These are phyloP conservation scores for Idaea dimidiata DNA, from an alignment of 2,888 invertebrate species.

Conservation along the genomic window DNA sequence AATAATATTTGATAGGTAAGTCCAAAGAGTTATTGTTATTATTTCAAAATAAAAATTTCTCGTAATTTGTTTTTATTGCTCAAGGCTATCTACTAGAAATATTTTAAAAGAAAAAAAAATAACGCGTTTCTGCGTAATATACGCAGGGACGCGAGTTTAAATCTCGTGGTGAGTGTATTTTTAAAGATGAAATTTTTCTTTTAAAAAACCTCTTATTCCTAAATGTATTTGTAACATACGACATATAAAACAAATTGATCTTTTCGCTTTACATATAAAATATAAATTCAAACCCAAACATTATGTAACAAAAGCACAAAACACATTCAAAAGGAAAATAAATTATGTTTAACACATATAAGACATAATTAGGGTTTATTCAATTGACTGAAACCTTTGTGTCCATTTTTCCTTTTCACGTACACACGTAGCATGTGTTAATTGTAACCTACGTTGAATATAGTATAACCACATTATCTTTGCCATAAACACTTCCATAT, in stretches of 20 bases:
- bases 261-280: neutral
- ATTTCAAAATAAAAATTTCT: too few relatives aligned
- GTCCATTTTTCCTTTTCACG: neutral
- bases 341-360: neutral
- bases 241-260: neutral
- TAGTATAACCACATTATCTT: neutral
- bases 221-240: too few relatives aligned
- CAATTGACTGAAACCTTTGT: neutral
- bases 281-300: neutral
- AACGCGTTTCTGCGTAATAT: too few relatives aligned
- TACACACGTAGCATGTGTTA: neutral
- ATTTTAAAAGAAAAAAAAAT: too few relatives aligned
- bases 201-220: too few relatives aligned
- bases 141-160: too few relatives aligned
- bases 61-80: too few relatives aligned
- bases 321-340: neutral
- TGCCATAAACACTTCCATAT: neutral
- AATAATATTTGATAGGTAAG: too few relatives aligned
- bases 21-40: too few relatives aligned
- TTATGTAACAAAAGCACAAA: neutral
- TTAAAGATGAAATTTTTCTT: too few relatives aligned
- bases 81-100: too few relatives aligned
- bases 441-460: neutral
- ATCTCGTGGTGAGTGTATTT: too few relatives aligned
- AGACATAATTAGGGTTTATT: slow-evolving; percentile 1